Percentiles rank a stretch among this genome's conserved stretches.
Conservation (phyloP, 2,113 vertebrate genomes). For the Phalacrocorax brasilianus region DNA sequence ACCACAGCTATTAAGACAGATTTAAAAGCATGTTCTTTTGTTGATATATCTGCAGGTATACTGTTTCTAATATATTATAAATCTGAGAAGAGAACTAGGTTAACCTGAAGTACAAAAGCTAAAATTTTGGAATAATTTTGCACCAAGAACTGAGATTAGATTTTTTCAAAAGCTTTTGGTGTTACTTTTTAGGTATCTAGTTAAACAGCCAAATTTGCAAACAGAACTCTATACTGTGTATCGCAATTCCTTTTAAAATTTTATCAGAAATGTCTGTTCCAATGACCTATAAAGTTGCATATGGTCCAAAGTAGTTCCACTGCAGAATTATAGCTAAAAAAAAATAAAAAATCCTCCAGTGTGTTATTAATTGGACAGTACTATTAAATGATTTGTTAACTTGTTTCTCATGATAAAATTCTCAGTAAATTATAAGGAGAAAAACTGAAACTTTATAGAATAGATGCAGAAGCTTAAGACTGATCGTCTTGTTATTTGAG, state of each 20-base stretch:
- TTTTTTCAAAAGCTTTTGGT: neutral
- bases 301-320: neutral
- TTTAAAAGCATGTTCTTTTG: neutral
- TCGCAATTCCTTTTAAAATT: neutral
- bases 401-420: neutral
- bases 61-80: neutral
- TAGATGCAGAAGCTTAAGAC: neutral
- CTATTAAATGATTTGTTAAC: neutral
- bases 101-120: neutral
- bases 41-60: neutral
- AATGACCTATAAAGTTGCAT: neutral
- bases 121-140: neutral
- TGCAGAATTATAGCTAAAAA: neutral
- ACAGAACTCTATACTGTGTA: neutral
- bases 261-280: neutral
- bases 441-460: neutral
- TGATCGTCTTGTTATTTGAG: neutral
- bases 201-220: neutral
- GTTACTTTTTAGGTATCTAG: neutral
- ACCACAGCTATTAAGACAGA: neutral
- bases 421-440: neutral
- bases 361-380: neutral
- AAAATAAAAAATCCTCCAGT: neutral
- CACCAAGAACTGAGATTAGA: neutral
- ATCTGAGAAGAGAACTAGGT: neutral